A percentile compares a stretch with the other conserved stretches of the same genome.
Conservation (phyloP, 2,797 vertebrate species). For the Chlorospingus flavigularis region DNA sequence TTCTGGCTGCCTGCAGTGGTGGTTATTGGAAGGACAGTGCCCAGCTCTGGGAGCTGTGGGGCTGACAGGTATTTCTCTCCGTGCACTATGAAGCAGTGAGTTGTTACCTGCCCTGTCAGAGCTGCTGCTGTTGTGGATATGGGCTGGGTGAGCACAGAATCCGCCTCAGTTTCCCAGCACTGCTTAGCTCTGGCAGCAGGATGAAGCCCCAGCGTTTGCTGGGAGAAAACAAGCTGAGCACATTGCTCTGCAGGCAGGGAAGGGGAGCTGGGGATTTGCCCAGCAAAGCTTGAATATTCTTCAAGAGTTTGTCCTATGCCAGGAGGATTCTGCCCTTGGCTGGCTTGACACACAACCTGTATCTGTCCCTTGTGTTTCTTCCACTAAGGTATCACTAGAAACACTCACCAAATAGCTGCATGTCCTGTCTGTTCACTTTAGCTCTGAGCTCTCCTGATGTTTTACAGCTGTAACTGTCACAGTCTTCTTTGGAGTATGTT, state of each 20-base stretch:
- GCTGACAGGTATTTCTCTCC: background rate
- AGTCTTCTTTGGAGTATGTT: background rate
- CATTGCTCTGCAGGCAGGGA: background rate
- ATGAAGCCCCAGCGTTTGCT: background rate
- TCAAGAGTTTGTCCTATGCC: background rate
- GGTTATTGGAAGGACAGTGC: accelerated
- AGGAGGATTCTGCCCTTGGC: background rate
- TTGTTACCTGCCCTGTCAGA: background rate
- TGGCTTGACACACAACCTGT: too few species aligned
- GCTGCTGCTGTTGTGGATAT: background rate
- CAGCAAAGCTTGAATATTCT: background rate
- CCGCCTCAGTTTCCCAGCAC: accelerated
- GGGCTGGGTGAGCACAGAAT: background rate
- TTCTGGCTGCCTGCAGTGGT: background rate
- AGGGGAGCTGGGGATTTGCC: background rate
- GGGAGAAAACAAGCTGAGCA: background rate
- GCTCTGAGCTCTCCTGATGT: background rate
- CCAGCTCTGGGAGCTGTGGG: background rate
- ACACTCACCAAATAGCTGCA: background rate
- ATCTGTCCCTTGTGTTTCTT: background rate
- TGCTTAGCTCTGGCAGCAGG: background rate
- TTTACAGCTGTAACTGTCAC: background rate
- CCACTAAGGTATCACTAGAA: background rate
- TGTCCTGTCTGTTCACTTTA: background rate
- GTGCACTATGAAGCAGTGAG: background rate